Evolutionary conservation across 1,140 invertebrate genomes (phyloP).

Genomic region (Adoxophyes honmai): DNA sequence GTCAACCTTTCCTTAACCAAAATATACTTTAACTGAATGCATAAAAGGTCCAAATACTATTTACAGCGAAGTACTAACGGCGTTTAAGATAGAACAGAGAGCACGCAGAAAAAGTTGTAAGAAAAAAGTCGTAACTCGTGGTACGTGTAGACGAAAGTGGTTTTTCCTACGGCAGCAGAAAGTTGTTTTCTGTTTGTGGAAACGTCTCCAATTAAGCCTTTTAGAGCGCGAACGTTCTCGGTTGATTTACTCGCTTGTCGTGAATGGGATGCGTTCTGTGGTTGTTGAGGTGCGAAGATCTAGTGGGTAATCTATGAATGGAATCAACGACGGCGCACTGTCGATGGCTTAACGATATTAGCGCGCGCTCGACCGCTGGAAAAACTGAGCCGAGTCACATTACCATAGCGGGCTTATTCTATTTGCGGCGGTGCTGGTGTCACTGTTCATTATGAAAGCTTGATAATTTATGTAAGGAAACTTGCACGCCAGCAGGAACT

Average conservation of each 20-base stretch:
- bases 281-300: constrained; percentile 66
- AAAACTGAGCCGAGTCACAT: constrained; percentile 43
- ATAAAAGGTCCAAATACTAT: constrained; percentile 29
- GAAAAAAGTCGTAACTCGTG: constrained; percentile 66
- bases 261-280: constrained; percentile 71
- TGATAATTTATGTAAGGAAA: constrained; percentile 13
- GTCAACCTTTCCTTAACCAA: constrained; percentile 24
- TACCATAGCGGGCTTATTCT: constrained; percentile 26
- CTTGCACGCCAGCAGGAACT: neutral
- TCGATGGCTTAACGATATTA: constrained; percentile 34
- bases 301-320: constrained; percentile 61
- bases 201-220: constrained; percentile 45
- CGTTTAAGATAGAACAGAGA: constrained; percentile 24
- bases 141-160: constrained; percentile 60
- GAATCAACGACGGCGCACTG: constrained; percentile 38
- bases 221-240: constrained; percentile 46
- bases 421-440: constrained; percentile 1
- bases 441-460: constrained; percentile 1
- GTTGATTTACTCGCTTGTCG: constrained; percentile 68
- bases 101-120: constrained; percentile 58
- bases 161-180: constrained; percentile 53
- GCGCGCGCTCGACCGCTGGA: constrained; percentile 36
- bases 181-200: constrained; percentile 66
- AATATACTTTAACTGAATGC: constrained; percentile 30
- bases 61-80: constrained; percentile 9